phyloP scores from a whole-genome alignment of 2,113 vertebrate species.

The Emydura subglobosa region DNA sequence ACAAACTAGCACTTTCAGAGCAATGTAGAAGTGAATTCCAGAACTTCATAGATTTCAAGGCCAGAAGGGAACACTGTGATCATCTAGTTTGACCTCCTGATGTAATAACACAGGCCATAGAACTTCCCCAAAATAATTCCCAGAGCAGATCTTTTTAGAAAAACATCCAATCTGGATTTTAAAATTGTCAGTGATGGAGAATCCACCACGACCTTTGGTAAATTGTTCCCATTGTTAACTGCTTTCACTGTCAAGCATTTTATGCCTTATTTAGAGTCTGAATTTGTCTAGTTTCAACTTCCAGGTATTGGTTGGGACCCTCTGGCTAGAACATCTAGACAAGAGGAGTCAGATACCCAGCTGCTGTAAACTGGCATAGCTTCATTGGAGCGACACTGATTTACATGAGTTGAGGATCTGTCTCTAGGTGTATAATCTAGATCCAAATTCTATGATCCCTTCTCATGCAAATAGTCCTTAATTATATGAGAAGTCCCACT shows the following conservation, averaged over 20 bases:
- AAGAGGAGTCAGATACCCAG: neutral
- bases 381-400: conserved; percentile 33
- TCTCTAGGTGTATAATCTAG: neutral
- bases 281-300: neutral
- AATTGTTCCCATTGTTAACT: neutral
- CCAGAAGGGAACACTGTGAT: neutral
- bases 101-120: neutral
- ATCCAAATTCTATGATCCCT: neutral
- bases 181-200: neutral
- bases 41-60: neutral
- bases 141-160: neutral
- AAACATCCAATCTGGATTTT: neutral
- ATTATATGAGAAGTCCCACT: neutral
- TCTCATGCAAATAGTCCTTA: conserved; percentile 23
- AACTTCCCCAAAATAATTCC: neutral
- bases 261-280: neutral
- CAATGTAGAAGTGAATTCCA: neutral
- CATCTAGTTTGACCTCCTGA: neutral
- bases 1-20: neutral
- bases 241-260: neutral
- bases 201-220: neutral
- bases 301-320: neutral
- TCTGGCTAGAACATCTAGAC: neutral
- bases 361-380: neutral
- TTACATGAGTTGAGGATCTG: neutral